Conservation (phyloP, 2,113 vertebrate genomes). For the Calyptommatus sinebrachiatus region DNA sequence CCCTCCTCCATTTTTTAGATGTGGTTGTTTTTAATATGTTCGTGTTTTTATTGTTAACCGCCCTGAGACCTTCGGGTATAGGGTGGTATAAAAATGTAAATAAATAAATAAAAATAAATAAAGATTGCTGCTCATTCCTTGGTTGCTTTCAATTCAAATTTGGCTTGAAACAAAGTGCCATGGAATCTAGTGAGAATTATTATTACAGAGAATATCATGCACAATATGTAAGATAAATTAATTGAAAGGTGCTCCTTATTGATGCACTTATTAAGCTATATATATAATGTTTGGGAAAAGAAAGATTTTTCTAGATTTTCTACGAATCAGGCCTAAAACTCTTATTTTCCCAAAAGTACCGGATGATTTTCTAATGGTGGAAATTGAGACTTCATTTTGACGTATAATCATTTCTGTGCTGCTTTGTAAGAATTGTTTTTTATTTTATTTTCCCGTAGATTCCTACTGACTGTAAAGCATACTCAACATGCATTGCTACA, state of each 20-base stretch:
- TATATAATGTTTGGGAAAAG: no score
- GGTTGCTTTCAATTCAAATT: slow-evolving; percentile 42
- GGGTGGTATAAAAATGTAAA: no score
- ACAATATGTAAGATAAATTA: slow-evolving; percentile 58
- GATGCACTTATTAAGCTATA: slow-evolving; percentile 6
- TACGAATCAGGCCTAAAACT: not conserved
- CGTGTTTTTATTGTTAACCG: no score
- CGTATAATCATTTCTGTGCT: slow-evolving; percentile 7
- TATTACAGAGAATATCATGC: slow-evolving; percentile 42
- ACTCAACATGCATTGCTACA: slow-evolving; percentile 63
- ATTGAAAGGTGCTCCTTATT: slow-evolving; percentile 42
- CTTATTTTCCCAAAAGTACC: slow-evolving; percentile 32
- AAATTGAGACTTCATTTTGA: slow-evolving; percentile 21
- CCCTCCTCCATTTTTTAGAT: no score
- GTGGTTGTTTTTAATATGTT: no score
- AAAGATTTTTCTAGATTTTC: not conserved
- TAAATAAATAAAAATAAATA: no score
- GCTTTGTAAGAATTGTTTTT: slow-evolving; percentile 18
- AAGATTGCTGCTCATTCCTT: slow-evolving; percentile 18
- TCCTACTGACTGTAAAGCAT: slow-evolving; percentile 33
- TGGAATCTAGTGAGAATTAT: slow-evolving; percentile 54
- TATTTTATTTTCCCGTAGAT: slow-evolving; percentile 25
- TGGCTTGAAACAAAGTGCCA: slow-evolving; percentile 38
- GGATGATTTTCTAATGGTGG: not conserved
- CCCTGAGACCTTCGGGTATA: no score